These are phyloP conservation scores for Brachionus koreanus DNA, from an alignment of 1,140 invertebrate species.

Conservation along the genomic window DNA sequence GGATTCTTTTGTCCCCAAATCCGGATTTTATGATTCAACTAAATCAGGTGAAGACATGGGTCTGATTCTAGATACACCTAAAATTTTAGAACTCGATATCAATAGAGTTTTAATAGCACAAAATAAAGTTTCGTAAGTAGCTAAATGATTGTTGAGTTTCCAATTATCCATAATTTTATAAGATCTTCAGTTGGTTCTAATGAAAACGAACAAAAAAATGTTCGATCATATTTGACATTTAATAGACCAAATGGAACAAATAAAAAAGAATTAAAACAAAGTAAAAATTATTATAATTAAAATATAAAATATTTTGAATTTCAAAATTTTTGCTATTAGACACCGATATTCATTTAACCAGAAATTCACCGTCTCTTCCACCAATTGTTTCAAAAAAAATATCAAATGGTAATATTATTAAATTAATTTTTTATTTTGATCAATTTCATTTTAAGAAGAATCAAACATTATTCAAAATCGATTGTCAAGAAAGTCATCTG, in stretches of 20 bases:
- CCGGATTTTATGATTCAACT: neutral
- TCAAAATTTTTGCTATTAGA: neutral
- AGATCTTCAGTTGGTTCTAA: neutral
- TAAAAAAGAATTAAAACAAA: neutral
- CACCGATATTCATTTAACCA: neutral
- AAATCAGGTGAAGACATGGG: neutral
- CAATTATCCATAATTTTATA: neutral
- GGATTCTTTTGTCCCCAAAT: neutral
- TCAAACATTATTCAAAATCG: neutral
- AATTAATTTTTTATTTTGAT: neutral
- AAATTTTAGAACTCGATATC: slow-evolving; percentile 56
- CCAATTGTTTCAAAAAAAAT: neutral
- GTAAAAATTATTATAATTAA: neutral
- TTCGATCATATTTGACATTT: neutral
- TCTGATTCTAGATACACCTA: slow-evolving; percentile 49
- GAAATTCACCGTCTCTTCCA: slow-evolving; percentile 4
- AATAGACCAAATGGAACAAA: neutral
- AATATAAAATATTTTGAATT: neutral
- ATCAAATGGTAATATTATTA: neutral
- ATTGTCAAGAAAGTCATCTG: neutral
- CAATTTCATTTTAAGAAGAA: neutral
- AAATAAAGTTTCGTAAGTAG: slow-evolving; percentile 54
- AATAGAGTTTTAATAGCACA: slow-evolving; percentile 58
- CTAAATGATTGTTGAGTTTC: neutral
- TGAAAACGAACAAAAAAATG: neutral